A percentile compares a stretch with the other conserved stretches of the same genome.
These are phyloP conservation scores for Chaenocephalus aceratus DNA, from an alignment of 2,113 vertebrate species.

Conservation along the genomic window DNA sequence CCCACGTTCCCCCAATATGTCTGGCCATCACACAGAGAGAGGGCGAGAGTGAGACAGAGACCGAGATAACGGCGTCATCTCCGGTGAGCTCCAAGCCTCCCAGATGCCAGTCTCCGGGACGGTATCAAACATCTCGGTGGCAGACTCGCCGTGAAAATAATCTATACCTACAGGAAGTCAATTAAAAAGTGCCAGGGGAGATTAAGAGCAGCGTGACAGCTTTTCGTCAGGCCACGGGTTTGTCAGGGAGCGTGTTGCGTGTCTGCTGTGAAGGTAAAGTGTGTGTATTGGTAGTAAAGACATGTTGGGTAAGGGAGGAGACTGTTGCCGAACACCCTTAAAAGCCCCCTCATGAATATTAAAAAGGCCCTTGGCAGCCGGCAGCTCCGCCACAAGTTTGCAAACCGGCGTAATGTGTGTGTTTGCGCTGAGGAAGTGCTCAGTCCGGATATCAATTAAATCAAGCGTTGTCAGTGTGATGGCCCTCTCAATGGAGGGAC, in stretches of 20 bases:
- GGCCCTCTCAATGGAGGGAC: constrained; percentile 95
- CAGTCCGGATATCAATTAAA: constrained; percentile 94
- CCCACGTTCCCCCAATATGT: constrained; percentile 71
- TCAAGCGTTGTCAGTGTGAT: constrained; percentile 91
- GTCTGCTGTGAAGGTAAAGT: constrained; percentile 61
- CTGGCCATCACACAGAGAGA: constrained; percentile 67
- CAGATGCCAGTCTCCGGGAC: constrained; percentile 78
- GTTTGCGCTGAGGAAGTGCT: constrained; percentile 90
- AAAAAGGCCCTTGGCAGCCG: constrained; percentile 74
- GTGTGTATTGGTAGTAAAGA: constrained; percentile 70
- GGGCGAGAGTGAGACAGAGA: constrained; percentile 39
- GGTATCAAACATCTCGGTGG: constrained; percentile 78
- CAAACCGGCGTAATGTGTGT: constrained; percentile 94
- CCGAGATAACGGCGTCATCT: constrained; percentile 61
- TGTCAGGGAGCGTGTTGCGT: constrained; percentile 47
- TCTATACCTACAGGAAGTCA: constrained; percentile 95
- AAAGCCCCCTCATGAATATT: constrained; percentile 83
- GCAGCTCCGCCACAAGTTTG: constrained; percentile 88
- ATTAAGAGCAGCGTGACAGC: constrained; percentile 92
- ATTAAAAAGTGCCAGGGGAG: constrained; percentile 94
- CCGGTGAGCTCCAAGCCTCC: constrained; percentile 69
- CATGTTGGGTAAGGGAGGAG: constrained; percentile 48
- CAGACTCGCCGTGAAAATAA: constrained; percentile 90
- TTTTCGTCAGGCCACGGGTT: constrained; percentile 81
- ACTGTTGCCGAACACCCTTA: constrained; percentile 67